Evolutionary conservation across 2,797 vertebrate species (phyloP).

Genomic region (Sebastes oblongus): DNA sequence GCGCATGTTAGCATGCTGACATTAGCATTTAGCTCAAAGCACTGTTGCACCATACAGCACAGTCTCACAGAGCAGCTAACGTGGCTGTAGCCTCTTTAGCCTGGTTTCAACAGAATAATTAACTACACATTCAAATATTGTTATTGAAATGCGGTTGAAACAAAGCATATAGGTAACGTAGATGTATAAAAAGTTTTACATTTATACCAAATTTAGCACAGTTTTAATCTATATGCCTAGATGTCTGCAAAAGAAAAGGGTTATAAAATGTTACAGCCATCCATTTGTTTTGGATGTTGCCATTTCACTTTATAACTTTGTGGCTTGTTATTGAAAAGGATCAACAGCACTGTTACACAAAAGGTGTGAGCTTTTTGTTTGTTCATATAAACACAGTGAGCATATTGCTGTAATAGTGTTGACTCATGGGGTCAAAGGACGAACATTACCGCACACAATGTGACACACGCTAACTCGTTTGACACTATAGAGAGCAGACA

Average conservation of each 20-base stretch:
- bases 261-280: not conserved
- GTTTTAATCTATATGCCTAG: not conserved
- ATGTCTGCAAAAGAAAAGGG: not conserved
- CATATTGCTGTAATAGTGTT: not conserved
- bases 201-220: not conserved
- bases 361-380: not conserved
- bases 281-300: not conserved
- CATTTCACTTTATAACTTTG: not conserved
- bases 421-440: conserved; percentile 47
- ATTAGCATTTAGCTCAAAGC: not conserved
- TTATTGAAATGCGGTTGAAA: not conserved
- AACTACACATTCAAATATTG: not conserved
- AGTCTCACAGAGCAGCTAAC: not conserved
- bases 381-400: conserved; percentile 2
- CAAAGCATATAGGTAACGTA: not conserved
- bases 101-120: not conserved
- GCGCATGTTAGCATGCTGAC: not conserved
- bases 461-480: conserved; percentile 17
- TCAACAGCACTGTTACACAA: not conserved
- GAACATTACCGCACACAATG: not conserved
- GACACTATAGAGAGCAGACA: not conserved
- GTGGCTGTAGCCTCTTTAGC: not conserved
- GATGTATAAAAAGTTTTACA: not conserved
- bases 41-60: not conserved
- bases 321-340: not conserved